Conservation (phyloP, 2,888 invertebrate species). For the Tipula unca region DNA sequence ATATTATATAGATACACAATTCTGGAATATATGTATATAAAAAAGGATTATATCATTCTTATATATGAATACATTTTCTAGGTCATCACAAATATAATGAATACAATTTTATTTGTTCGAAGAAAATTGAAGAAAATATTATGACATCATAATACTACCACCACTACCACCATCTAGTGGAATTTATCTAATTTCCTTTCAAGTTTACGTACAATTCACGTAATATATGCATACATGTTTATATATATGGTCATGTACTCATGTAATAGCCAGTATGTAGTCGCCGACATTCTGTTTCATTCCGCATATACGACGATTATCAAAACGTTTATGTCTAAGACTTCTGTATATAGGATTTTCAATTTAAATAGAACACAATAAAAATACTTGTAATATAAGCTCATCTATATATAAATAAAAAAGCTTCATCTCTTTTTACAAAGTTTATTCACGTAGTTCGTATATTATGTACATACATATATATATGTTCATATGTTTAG, state of each 20-base stretch:
- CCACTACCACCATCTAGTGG: not conserved
- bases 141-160: not conserved
- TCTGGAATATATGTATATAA: not conserved
- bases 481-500: too few species aligned
- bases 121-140: not conserved
- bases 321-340: not conserved
- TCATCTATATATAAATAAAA: too few species aligned
- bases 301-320: not conserved
- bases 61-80: not conserved
- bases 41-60: not conserved
- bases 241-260: not conserved
- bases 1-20: not conserved
- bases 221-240: too few species aligned
- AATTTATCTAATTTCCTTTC: not conserved
- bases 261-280: not conserved
- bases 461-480: too few species aligned
- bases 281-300: not conserved
- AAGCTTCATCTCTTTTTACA: too few species aligned
- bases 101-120: not conserved
- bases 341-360: not conserved
- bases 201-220: not conserved
- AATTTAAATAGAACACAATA: not conserved
- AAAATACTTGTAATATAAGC: not conserved
- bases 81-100: conserved; percentile 14
- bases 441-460: too few species aligned